Conservation (phyloP, 1,140 invertebrate genomes). For the Cotesia typhae region DNA sequence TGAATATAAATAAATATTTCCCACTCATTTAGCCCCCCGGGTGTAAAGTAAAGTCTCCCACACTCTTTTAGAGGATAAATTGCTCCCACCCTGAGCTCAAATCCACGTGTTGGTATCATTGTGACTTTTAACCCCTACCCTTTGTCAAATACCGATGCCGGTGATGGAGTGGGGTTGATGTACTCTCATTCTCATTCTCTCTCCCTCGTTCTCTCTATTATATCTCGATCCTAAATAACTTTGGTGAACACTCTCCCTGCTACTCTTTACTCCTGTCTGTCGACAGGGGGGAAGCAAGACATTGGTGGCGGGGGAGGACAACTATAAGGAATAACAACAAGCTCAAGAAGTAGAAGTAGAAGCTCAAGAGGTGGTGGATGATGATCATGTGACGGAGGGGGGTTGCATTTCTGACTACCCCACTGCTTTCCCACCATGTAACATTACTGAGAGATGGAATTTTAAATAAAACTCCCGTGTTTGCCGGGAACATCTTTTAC, state of each 20-base stretch:
- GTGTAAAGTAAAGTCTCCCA: not conserved
- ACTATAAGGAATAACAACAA: not conserved
- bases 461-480: not conserved
- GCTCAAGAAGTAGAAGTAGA: too few species aligned
- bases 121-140: constrained; percentile 31
- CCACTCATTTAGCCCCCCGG: not conserved
- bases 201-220: constrained; percentile 42
- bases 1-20: not conserved
- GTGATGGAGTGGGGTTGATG: constrained; percentile 43
- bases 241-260: constrained; percentile 55
- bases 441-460: constrained; percentile 7
- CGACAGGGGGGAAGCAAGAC: constrained; percentile 20
- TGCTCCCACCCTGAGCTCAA: constrained; percentile 3
- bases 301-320: constrained; percentile 15
- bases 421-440: constrained; percentile 1
- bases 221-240: constrained; percentile 47
- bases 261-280: constrained; percentile 40
- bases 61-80: constrained; percentile 5
- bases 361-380: constrained; percentile 1
- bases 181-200: constrained; percentile 13
- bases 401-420: constrained; percentile 5
- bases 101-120: constrained; percentile 15
- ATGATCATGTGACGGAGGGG: constrained; percentile 8
- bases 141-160: constrained; percentile 35
- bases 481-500: not conserved